These are phyloP conservation scores for Anolis carolinensis DNA, from an alignment of 2,113 vertebrate species.

Conservation along the genomic window DNA sequence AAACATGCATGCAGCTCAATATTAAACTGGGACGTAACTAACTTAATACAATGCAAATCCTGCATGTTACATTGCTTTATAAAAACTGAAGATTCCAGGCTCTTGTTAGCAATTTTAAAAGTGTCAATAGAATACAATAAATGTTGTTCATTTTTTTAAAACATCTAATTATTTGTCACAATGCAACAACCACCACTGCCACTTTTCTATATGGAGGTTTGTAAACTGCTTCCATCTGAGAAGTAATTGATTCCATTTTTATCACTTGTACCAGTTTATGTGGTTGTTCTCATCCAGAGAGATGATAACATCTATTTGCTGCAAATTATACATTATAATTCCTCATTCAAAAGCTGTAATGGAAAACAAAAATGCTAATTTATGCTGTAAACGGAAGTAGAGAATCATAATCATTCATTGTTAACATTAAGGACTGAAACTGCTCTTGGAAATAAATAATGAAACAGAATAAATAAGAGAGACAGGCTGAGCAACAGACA, in stretches of 20 bases:
- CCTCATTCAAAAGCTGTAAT: conserved; percentile 82
- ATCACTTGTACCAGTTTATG: conserved; percentile 84
- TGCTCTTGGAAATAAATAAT: conserved; percentile 79
- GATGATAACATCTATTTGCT: conserved; percentile 86
- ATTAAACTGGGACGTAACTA: conserved; percentile 33
- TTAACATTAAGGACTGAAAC: conserved; percentile 79
- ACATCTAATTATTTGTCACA: conserved; percentile 80
- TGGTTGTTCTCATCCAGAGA: conserved; percentile 79
- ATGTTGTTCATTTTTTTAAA: conserved; percentile 72
- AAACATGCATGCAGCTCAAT: conserved; percentile 25
- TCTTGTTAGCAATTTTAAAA: conserved; percentile 73
- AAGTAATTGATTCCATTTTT: conserved; percentile 85
- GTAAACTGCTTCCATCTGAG: conserved; percentile 82
- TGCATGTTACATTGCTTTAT: conserved; percentile 40
- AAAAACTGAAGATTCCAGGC: conserved; percentile 49
- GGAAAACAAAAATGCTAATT: conserved; percentile 85
- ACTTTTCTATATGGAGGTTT: conserved; percentile 77
- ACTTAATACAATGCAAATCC: conserved; percentile 44
- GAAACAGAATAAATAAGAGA: conserved; percentile 73
- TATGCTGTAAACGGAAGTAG: conserved; percentile 82
- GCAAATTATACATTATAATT: conserved; percentile 87
- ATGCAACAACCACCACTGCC: conserved; percentile 73
- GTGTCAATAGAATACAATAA: conserved; percentile 78
- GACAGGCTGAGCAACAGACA: conserved; percentile 26
- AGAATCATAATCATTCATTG: conserved; percentile 84